Evolutionary conservation across 1,140 invertebrate genomes (phyloP).

Genomic region (Bombus confusus): DNA sequence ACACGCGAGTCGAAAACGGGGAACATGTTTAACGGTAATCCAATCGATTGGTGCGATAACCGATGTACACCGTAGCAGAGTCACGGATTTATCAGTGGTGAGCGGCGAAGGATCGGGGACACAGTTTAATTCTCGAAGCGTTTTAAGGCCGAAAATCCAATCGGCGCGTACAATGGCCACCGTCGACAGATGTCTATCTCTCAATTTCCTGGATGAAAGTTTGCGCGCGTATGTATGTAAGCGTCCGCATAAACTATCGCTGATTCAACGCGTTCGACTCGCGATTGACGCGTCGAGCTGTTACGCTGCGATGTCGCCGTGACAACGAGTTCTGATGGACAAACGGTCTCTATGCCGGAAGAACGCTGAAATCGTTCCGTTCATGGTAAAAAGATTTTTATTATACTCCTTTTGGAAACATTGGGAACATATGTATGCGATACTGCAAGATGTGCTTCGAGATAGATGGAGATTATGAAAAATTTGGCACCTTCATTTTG

Average conservation of each 20-base stretch:
- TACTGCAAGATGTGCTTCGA: too few relatives aligned
- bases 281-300: constrained; percentile 32
- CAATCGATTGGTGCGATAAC: constrained; percentile 62
- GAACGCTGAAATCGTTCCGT: not conserved
- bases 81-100: constrained; percentile 61
- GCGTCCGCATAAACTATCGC: constrained; percentile 31
- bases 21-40: constrained; percentile 55
- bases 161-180: constrained; percentile 65
- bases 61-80: constrained; percentile 38
- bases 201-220: constrained; percentile 77
- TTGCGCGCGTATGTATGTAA: constrained; percentile 67
- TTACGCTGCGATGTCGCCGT: constrained; percentile 14
- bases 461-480: not conserved
- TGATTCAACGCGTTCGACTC: constrained; percentile 39
- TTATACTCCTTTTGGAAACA: not conserved
- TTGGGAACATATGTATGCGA: too few relatives aligned
- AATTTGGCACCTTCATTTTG: not conserved
- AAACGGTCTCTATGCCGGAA: not conserved
- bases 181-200: constrained; percentile 79
- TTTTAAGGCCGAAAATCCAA: constrained; percentile 68
- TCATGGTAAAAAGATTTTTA: constrained; percentile 4
- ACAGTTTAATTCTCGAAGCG: constrained; percentile 63
- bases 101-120: constrained; percentile 57
- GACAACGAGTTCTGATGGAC: constrained; percentile 8
- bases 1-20: constrained; percentile 12